Evolutionary conservation across 2,888 invertebrate species (phyloP).

Genomic region (Cylindroiulus punctatus): DNA sequence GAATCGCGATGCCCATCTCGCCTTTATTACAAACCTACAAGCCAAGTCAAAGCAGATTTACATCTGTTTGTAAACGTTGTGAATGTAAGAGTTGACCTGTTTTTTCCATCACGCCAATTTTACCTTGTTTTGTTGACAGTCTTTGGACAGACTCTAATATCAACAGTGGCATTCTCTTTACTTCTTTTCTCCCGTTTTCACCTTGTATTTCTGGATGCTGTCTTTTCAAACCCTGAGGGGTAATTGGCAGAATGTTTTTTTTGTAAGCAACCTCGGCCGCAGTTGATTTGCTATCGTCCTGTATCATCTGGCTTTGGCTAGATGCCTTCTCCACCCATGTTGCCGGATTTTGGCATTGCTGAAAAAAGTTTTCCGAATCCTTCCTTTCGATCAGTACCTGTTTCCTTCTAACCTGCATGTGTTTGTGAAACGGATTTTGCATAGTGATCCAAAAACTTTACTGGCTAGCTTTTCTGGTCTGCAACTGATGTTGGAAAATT

Average conservation of each 20-base stretch:
- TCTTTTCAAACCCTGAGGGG: not conserved
- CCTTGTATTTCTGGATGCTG: not conserved
- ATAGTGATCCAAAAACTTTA: not conserved
- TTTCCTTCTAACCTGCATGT: not conserved
- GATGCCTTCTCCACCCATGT: not conserved
- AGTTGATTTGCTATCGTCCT: not conserved
- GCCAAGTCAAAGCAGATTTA: no score
- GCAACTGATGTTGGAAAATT: not conserved
- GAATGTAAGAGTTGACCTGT: no score
- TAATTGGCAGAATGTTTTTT: not conserved
- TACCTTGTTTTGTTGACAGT: not conserved
- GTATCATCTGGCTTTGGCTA: not conserved
- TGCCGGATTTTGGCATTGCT: not conserved
- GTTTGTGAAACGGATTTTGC: not conserved
- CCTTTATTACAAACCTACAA: no score
- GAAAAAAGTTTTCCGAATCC: not conserved
- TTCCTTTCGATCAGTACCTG: not conserved
- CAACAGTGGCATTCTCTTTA: not conserved
- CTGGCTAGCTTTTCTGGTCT: not conserved
- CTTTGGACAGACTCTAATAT: not conserved
- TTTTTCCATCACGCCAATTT: no score
- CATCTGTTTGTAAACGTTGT: no score
- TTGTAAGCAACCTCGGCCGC: not conserved
- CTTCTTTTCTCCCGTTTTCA: not conserved
- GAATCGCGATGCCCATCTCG: no score